phyloP scores from a whole-genome alignment of 2,113 vertebrate genomes.

The Prionailurus bengalensis region DNA sequence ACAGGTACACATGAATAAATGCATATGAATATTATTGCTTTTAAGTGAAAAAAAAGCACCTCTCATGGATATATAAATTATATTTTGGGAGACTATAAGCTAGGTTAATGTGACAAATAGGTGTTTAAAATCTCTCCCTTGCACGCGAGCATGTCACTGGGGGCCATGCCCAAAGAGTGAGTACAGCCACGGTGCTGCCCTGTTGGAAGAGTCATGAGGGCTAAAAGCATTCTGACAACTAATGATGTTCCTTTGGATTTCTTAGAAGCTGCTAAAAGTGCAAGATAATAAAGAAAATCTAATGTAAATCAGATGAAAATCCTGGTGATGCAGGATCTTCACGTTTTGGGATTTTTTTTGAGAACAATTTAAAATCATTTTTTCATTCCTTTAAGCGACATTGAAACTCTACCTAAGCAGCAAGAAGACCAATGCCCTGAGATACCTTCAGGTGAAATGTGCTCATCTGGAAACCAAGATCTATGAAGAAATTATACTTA shows the following conservation, averaged over 20 bases:
- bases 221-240: neutral
- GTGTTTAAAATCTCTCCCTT: neutral
- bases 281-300: neutral
- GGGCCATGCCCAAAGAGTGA: neutral
- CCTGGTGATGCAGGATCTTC: neutral
- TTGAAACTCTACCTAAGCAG: neutral
- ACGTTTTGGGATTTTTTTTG: neutral
- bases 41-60: neutral
- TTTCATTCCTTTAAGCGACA: neutral
- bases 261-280: neutral
- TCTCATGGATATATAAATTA: neutral
- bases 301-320: no score
- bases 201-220: neutral
- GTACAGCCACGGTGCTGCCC: fast-evolving
- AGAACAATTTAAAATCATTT: neutral
- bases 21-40: neutral
- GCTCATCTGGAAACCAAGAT: neutral
- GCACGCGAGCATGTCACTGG: neutral
- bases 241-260: neutral
- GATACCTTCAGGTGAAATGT: neutral
- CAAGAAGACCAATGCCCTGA: neutral
- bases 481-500: neutral
- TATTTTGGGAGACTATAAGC: neutral
- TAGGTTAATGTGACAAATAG: neutral
- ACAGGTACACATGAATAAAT: neutral